These are phyloP conservation scores for Philereme transversata DNA, from an alignment of 2,888 invertebrate species.

Conservation along the genomic window DNA sequence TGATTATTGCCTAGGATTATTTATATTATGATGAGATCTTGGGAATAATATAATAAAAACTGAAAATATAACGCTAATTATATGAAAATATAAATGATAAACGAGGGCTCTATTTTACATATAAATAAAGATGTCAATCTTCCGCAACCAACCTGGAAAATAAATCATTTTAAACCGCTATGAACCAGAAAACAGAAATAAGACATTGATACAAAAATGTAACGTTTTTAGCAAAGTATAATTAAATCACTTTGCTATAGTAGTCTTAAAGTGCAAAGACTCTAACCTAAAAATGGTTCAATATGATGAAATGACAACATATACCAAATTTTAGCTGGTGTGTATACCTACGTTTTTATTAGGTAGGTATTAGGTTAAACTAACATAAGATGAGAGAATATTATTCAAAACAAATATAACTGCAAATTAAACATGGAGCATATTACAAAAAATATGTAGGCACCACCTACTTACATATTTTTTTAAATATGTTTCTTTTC, in stretches of 20 bases:
- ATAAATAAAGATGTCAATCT: background rate
- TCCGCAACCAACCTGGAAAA: background rate
- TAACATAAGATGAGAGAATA: too few species aligned
- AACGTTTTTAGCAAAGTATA: background rate
- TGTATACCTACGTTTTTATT: too few species aligned
- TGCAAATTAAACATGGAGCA: too few species aligned
- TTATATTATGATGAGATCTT: background rate
- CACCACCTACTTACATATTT: too few species aligned
- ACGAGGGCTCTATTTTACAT: background rate
- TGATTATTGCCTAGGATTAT: background rate
- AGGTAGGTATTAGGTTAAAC: too few species aligned
- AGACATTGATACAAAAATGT: background rate
- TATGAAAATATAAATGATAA: too few species aligned
- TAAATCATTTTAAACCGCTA: background rate
- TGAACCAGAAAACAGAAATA: background rate
- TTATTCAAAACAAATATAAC: too few species aligned
- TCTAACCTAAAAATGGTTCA: background rate
- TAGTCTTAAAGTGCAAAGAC: background rate
- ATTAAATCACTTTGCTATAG: too few species aligned
- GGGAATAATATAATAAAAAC: too few species aligned
- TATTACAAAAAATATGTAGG: too few species aligned
- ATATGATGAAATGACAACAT: background rate
- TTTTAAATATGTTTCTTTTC: too few species aligned
- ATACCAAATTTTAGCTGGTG: background rate
- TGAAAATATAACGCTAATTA: too few species aligned